These are phyloP conservation scores for Ictalurus furcatus DNA, from an alignment of 2,113 vertebrate genomes.

Conservation along the genomic window DNA sequence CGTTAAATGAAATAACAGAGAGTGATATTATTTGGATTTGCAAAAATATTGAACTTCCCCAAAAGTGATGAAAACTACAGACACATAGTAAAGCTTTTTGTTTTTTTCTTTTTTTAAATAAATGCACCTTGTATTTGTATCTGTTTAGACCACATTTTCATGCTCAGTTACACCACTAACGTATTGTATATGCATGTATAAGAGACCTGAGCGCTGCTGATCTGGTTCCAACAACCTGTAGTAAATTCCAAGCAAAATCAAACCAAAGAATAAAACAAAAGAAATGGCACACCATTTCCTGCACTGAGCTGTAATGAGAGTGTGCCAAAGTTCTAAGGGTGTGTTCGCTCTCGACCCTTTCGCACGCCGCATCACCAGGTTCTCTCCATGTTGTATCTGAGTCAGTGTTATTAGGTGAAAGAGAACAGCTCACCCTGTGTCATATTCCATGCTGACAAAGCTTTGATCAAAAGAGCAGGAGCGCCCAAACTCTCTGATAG, in stretches of 20 bases:
- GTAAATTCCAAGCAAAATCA: not conserved
- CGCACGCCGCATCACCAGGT: not conserved
- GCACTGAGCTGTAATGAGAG: not conserved
- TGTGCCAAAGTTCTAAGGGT: not conserved
- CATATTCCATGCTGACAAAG: conserved; percentile 59
- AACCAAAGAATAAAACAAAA: not conserved
- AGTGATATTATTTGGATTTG: not conserved
- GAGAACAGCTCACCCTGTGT: conserved; percentile 48
- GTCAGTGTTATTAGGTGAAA: conserved; percentile 9
- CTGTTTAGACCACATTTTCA: not conserved
- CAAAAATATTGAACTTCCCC: not conserved
- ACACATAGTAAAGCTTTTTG: not conserved
- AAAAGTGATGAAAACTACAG: not conserved
- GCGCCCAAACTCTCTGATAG: conserved; percentile 34
- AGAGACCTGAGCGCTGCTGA: not conserved
- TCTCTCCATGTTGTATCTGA: not conserved
- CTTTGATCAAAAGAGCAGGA: conserved; percentile 67
- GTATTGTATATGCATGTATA: not conserved
- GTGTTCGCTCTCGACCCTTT: not conserved
- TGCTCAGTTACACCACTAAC: not conserved
- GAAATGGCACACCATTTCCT: not conserved
- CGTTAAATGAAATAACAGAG: not conserved
- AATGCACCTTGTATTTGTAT: no score
- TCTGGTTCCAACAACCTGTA: not conserved
- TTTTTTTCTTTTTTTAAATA: no score